phyloP scores from a whole-genome alignment of 2,888 invertebrate species.

The Eutolmus rufibarbis region DNA sequence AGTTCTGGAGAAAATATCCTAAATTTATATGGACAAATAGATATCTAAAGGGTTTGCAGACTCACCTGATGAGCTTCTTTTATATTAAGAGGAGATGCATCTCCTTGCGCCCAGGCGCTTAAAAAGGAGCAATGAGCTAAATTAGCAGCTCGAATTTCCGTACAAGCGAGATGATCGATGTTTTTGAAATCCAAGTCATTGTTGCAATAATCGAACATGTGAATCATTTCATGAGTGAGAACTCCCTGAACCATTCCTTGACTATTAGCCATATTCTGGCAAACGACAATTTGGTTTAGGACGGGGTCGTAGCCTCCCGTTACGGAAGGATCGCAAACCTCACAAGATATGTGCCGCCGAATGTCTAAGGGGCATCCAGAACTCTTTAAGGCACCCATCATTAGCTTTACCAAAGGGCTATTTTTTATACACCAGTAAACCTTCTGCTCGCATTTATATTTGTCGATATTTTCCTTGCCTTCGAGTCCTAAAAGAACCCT shows the following conservation, averaged over 20 bases:
- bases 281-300: slow-evolving; percentile 75
- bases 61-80: slow-evolving; percentile 79
- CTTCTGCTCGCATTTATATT: slow-evolving; percentile 80
- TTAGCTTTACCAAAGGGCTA: slow-evolving; percentile 82
- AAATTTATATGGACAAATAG: background rate
- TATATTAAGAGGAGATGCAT: slow-evolving; percentile 75
- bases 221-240: slow-evolving; percentile 91
- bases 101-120: slow-evolving; percentile 80
- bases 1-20: slow-evolving; percentile 67
- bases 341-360: slow-evolving; percentile 89
- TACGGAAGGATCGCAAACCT: slow-evolving; percentile 82
- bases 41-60: background rate
- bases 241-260: slow-evolving; percentile 80
- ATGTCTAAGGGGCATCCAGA: slow-evolving; percentile 76
- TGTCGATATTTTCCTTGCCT: slow-evolving; percentile 74
- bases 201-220: slow-evolving; percentile 94
- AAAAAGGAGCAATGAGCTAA: slow-evolving; percentile 90
- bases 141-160: slow-evolving; percentile 94
- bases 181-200: slow-evolving; percentile 89
- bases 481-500: slow-evolving; percentile 70
- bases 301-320: slow-evolving; percentile 81
- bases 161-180: slow-evolving; percentile 91
- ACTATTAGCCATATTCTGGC: slow-evolving; percentile 81
- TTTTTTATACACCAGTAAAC: slow-evolving; percentile 77
- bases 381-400: slow-evolving; percentile 81